phyloP scores from a whole-genome alignment of 1,140 invertebrate genomes.

The Zaprionus ghesquierei region DNA sequence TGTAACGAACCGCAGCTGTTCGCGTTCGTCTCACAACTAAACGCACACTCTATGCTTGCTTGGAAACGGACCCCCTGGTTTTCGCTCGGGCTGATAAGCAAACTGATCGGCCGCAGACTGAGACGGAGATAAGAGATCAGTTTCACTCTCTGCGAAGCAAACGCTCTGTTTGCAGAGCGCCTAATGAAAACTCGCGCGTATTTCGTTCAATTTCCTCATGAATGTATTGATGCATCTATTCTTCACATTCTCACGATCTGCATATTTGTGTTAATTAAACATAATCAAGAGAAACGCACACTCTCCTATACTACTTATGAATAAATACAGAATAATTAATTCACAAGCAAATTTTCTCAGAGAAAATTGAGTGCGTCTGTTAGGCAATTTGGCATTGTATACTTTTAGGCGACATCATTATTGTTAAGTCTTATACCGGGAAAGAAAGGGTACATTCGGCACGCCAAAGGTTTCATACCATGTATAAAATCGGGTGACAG shows the following conservation, averaged over 20 bases:
- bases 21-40: constrained; percentile 34
- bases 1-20: constrained; percentile 14
- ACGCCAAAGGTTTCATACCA: too few species aligned
- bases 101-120: constrained; percentile 28
- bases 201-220: background rate
- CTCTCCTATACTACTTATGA: background rate
- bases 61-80: constrained; percentile 9
- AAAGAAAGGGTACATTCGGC: too few species aligned
- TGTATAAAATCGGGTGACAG: too few species aligned
- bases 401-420: constrained; percentile 24
- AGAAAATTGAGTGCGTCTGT: background rate
- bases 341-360: too few species aligned
- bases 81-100: constrained; percentile 28
- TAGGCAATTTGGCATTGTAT: constrained; percentile 9
- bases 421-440: too few species aligned
- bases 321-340: too few species aligned
- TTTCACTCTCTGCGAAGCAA: background rate
- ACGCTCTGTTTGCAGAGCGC: background rate
- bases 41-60: background rate
- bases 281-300: background rate
- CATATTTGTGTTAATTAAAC: too few species aligned
- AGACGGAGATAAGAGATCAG: constrained; percentile 2
- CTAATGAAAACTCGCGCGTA: background rate
- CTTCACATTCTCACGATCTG: background rate
- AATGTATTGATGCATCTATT: background rate